phyloP scores from a whole-genome alignment of 2,888 invertebrate species.

The Amphimallon solstitiale region DNA sequence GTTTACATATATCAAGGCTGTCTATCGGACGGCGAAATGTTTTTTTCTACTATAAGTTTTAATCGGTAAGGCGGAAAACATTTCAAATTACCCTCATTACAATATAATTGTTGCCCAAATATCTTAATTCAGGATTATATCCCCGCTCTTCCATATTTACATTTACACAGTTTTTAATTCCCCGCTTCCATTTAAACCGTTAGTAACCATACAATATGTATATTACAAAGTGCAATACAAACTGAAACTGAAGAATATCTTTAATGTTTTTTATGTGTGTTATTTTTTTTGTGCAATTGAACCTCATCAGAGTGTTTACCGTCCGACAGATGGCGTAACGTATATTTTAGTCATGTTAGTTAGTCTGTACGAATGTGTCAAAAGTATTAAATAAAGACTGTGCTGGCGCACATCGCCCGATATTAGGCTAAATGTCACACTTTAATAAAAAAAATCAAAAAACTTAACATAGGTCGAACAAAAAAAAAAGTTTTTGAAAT shows the following conservation, averaged over 20 bases:
- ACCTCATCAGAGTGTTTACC: conserved; percentile 5
- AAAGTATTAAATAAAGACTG: conserved; percentile 65
- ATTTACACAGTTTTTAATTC: too few relatives aligned
- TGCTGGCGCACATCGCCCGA: conserved; percentile 62
- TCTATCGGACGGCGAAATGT: too few relatives aligned
- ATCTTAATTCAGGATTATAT: too few relatives aligned
- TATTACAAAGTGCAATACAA: conserved; percentile 9
- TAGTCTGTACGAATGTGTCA: conserved; percentile 63
- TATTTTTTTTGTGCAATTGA: conserved; percentile 16
- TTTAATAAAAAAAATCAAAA: conserved; percentile 43
- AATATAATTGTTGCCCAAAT: too few relatives aligned
- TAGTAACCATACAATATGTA: too few relatives aligned
- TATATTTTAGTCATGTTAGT: conserved; percentile 53
- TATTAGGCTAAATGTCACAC: conserved; percentile 61
- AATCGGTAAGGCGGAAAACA: too few relatives aligned
- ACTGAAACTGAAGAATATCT: not conserved
- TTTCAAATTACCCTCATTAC: too few relatives aligned
- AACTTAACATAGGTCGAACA: conserved; percentile 53
- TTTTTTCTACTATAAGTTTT: too few relatives aligned
- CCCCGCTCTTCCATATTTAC: too few relatives aligned
- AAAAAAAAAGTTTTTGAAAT: conserved; percentile 46
- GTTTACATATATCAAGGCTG: too few relatives aligned
- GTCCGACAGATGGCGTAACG: conserved; percentile 35
- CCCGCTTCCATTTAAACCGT: too few relatives aligned
- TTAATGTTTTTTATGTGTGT: not conserved